Base-by-base conservation (phyloP, 2,797 vertebrate species). In the Linurgus olivaceus region DNA sequence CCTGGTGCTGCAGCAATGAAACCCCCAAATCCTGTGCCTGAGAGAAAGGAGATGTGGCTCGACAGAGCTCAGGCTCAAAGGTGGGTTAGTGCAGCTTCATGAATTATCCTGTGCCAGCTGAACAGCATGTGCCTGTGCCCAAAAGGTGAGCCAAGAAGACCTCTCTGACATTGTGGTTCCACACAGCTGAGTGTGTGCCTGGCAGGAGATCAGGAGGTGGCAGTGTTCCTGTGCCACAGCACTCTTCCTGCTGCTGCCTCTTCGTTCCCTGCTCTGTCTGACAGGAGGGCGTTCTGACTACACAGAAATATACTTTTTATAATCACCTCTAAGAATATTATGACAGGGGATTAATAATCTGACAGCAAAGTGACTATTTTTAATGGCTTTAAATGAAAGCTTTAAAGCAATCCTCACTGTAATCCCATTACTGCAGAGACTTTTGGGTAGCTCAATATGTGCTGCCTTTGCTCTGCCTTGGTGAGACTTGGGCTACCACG, bases 361-460 rank as follows among this genome's bases (percentile, higher is more conserved):
- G 91, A 93, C 92, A 95, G 92, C 61, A 51, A 90, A 81, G 92
- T 74, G 86, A 90, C 89, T 94, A 66, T 94, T 95, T 96, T 94
- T 93, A 94, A 93, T 90, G 80, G 79, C 74, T 95, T 77, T 68
- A 82, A 88, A 54, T 0, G 55, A 92, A 70, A 26, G 12, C 57
- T 93, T 92, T 91, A 90, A 96, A 90, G 24, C 48, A 54, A 54
- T 74, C 31, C 62, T 83, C 24, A 0, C 71, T 85, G 55, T 82
- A 89, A 89, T 95, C 68, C 65, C 61, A 61, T 80, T 80, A 44
- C 19, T 68, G 57, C 52, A 57, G 47, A 47, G 48, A 77, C 29
- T 10, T 72, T 80, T 67, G 42, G 26, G n/a, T 40, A 75, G 52
- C 66, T 81, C 29, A 54, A 1, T 12, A 1, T 10, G 11, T 52